Conservation (phyloP, 2,797 vertebrate species). For the Pampus argenteus region DNA sequence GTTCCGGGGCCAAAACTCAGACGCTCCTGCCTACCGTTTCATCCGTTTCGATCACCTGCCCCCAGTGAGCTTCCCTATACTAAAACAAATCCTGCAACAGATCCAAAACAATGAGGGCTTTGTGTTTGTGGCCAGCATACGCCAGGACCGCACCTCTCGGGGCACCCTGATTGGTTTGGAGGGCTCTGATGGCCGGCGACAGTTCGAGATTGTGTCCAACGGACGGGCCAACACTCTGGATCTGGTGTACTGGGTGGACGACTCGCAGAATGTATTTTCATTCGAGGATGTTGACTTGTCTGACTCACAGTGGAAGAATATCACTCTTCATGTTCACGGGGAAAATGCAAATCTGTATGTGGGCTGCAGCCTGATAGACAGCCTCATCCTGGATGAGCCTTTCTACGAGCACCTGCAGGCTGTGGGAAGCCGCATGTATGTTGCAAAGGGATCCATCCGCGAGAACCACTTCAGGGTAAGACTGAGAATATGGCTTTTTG, state of each 20-base stretch:
- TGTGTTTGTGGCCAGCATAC: constrained; percentile 91
- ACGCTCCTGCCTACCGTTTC: constrained; percentile 91
- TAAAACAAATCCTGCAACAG: constrained; percentile 87
- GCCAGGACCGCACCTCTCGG: constrained; percentile 92
- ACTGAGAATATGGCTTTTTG: background rate
- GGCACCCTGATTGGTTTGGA: constrained; percentile 94
- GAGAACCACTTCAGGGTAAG: constrained; percentile 97
- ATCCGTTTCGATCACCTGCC: constrained; percentile 96
- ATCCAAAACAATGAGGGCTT: constrained; percentile 94
- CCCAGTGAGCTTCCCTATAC: constrained; percentile 84
- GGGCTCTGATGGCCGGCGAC: constrained; percentile 86
- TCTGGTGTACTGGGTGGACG: constrained; percentile 93
- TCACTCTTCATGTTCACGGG: constrained; percentile 92
- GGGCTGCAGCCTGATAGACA: constrained; percentile 95
- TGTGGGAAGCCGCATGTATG: constrained; percentile 91
- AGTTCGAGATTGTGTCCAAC: constrained; percentile 96
- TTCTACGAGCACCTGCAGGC: constrained; percentile 93
- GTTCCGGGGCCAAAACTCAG: constrained; percentile 90
- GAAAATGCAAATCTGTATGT: constrained; percentile 94
- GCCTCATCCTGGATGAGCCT: constrained; percentile 94
- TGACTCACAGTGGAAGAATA: constrained; percentile 96
- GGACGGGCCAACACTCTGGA: constrained; percentile 95
- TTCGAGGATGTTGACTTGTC: constrained; percentile 97
- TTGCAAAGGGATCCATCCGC: constrained; percentile 90
- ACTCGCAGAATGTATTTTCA: constrained; percentile 89